Evolutionary conservation across 1,140 invertebrate genomes (phyloP).

Genomic region (Achatina immaculata): DNA sequence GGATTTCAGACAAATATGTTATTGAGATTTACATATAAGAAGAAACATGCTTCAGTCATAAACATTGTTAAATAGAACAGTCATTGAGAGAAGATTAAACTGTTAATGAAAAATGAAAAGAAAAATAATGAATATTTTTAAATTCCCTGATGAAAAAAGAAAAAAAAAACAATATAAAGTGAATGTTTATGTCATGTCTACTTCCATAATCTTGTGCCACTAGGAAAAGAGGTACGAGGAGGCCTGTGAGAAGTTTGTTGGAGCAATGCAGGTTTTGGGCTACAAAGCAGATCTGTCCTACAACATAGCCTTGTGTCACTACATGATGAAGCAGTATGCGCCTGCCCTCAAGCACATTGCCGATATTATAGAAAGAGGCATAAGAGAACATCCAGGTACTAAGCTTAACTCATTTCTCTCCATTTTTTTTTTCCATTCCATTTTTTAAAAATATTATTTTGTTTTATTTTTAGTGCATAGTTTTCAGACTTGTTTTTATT

Average conservation of each 20-base stretch:
- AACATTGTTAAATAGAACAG: too few relatives aligned
- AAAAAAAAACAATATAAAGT: too few relatives aligned
- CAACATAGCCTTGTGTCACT: slow-evolving; percentile 96
- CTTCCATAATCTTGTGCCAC: slow-evolving; percentile 45
- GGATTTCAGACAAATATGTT: too few relatives aligned
- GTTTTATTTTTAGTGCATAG: background rate
- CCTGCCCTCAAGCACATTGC: slow-evolving; percentile 84
- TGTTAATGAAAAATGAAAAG: too few relatives aligned
- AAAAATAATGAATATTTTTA: too few relatives aligned
- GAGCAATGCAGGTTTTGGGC: slow-evolving; percentile 78
- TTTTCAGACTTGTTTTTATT: background rate
- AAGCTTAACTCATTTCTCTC: background rate
- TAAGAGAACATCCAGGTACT: slow-evolving; percentile 89
- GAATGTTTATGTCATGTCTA: too few relatives aligned
- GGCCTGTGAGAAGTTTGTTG: slow-evolving; percentile 92
- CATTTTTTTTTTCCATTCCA: background rate
- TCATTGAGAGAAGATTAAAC: too few relatives aligned
- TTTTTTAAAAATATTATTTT: background rate
- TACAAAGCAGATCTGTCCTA: slow-evolving; percentile 85
- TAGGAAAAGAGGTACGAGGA: slow-evolving; percentile 90
- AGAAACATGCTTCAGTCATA: too few relatives aligned
- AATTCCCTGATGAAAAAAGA: too few relatives aligned
- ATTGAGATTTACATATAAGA: too few relatives aligned
- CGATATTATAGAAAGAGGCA: slow-evolving; percentile 96
- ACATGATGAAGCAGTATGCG: slow-evolving; percentile 92